Evolutionary conservation across 1,140 invertebrate species (phyloP).

Genomic region (Pararge aegeria): DNA sequence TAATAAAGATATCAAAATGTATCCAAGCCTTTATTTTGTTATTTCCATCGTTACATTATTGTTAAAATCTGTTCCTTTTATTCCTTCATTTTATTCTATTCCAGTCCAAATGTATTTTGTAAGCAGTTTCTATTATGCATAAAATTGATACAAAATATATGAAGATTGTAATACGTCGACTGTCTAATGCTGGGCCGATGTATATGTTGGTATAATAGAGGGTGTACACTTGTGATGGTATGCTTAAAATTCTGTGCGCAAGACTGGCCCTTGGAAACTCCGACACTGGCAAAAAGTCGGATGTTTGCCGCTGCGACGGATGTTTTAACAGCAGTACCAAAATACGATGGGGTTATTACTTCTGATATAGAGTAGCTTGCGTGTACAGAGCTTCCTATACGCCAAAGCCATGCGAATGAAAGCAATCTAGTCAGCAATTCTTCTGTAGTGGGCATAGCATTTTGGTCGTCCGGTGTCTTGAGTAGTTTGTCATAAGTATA

Average conservation of each 20-base stretch:
- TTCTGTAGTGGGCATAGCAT: slow-evolving; percentile 38
- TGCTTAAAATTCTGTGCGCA: slow-evolving; percentile 35
- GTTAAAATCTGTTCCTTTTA: too few species aligned
- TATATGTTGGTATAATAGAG: slow-evolving; percentile 44
- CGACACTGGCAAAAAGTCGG: slow-evolving; percentile 35
- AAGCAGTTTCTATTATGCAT: slow-evolving; percentile 41
- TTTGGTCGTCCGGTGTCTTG: slow-evolving; percentile 5
- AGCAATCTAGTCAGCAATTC: slow-evolving; percentile 27
- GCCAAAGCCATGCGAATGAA: slow-evolving; percentile 40
- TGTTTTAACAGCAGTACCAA: slow-evolving; percentile 22
- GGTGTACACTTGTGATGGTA: slow-evolving; percentile 44
- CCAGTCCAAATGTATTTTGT: slow-evolving; percentile 44
- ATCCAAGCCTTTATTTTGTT: too few species aligned
- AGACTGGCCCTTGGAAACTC: slow-evolving; percentile 44
- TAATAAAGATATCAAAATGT: too few species aligned
- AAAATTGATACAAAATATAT: slow-evolving; percentile 40
- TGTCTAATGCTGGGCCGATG: slow-evolving; percentile 36
- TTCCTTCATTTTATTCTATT: slow-evolving; percentile 41
- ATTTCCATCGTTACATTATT: too few species aligned
- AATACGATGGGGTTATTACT: slow-evolving; percentile 27
- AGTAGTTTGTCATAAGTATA: not conserved
- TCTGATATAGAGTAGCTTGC: slow-evolving; percentile 42
- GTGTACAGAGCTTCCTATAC: slow-evolving; percentile 37
- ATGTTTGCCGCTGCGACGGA: slow-evolving; percentile 29
- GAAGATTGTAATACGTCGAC: slow-evolving; percentile 31